A percentile compares a stretch with the other conserved stretches of the same genome.
Evolutionary conservation across 2,113 vertebrate species (phyloP).

Genomic region (Sinocyclocheilus maitianheensis): DNA sequence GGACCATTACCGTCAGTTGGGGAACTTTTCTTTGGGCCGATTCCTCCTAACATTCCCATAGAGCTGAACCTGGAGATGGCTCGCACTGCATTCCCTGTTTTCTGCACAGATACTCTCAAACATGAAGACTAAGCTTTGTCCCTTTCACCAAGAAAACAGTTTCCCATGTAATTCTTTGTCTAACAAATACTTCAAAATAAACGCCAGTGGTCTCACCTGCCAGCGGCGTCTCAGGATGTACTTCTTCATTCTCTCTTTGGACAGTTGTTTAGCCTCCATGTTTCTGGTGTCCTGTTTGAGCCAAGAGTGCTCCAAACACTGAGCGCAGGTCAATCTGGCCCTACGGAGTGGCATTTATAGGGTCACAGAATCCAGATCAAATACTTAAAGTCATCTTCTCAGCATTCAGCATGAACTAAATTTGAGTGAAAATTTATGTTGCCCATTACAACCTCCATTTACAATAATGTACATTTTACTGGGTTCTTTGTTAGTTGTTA

Average conservation of each 20-base stretch:
- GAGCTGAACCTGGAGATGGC: conserved; percentile 96
- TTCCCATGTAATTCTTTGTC: neutral
- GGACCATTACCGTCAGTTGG: conserved; percentile 83
- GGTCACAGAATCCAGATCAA: neutral
- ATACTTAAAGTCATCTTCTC: neutral
- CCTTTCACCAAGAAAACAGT: neutral
- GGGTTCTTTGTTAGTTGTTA: neutral
- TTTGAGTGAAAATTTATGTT: neutral
- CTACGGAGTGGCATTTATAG: conserved; percentile 58
- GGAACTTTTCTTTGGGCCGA: conserved; percentile 89
- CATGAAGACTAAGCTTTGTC: conserved; percentile 21
- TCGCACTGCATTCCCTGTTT: conserved; percentile 95
- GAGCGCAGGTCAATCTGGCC: conserved; percentile 85
- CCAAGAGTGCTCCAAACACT: conserved; percentile 92
- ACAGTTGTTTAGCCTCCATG: conserved; percentile 98
- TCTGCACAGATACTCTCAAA: conserved; percentile 74
- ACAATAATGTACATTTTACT: neutral
- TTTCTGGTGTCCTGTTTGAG: conserved; percentile 96
- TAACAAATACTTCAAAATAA: neutral
- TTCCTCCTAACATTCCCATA: conserved; percentile 98
- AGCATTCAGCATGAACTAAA: neutral
- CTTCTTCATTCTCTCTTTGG: conserved; percentile 99
- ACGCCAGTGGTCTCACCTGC: conserved; percentile 82
- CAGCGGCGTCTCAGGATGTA: conserved; percentile 97
- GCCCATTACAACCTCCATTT: neutral